These are phyloP conservation scores for Muscina levida DNA, from an alignment of 2,888 invertebrate genomes.

Conservation along the genomic window DNA sequence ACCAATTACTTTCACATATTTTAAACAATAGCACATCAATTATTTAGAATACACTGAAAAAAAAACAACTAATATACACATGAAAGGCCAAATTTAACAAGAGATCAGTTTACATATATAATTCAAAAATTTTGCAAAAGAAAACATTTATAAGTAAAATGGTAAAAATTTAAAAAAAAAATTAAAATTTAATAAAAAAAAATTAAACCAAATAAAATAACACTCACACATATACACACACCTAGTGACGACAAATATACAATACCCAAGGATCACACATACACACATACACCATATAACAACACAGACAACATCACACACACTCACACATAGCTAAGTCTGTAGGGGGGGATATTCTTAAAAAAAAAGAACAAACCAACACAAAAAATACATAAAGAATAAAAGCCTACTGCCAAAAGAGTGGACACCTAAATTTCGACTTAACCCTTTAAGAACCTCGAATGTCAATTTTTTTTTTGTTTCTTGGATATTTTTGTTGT, in stretches of 20 bases:
- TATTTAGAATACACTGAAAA: slow-evolving; percentile 46
- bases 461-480: slow-evolving; percentile 77
- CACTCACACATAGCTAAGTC: slow-evolving; percentile 12
- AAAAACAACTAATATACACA: slow-evolving; percentile 40
- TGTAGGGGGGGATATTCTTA: too few relatives aligned
- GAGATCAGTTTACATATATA: slow-evolving; percentile 28
- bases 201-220: slow-evolving; percentile 13
- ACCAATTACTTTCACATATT: slow-evolving; percentile 17
- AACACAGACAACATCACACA: neutral
- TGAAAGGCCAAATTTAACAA: slow-evolving; percentile 25
- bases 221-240: slow-evolving; percentile 36
- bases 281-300: neutral
- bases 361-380: too few relatives aligned
- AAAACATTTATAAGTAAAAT: slow-evolving; percentile 8
- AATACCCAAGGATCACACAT: neutral
- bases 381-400: slow-evolving; percentile 26
- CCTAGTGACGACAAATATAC: neutral
- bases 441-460: slow-evolving; percentile 66
- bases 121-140: slow-evolving; percentile 13
- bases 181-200: neutral
- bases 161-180: slow-evolving; percentile 15
- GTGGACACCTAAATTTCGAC: slow-evolving; percentile 29
- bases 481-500: too few relatives aligned
- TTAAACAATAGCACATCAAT: slow-evolving; percentile 30
- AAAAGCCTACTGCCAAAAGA: slow-evolving; percentile 21